Evolutionary conservation across 2,113 vertebrate genomes (phyloP).

Genomic region (Corydoras sp.): DNA sequence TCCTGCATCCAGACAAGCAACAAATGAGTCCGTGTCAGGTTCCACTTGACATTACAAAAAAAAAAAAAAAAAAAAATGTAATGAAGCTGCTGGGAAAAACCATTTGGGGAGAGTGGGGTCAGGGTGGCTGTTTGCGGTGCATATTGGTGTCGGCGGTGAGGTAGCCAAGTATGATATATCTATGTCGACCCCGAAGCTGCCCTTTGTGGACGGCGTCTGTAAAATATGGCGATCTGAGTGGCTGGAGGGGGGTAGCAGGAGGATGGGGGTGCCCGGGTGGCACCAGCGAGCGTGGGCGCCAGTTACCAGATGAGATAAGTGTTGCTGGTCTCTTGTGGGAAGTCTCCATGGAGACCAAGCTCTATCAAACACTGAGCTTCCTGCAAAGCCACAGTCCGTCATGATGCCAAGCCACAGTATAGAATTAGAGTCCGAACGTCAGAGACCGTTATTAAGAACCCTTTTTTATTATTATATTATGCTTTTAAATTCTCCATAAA

Average conservation of each 20-base stretch:
- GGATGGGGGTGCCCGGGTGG: constrained; percentile 20
- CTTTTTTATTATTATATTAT: background rate
- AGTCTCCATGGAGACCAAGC: constrained; percentile 18
- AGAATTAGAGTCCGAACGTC: background rate
- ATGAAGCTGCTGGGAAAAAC: constrained; percentile 12
- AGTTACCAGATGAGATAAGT: constrained; percentile 41
- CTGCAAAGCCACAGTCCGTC: constrained; percentile 1
- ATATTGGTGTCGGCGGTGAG: constrained; percentile 8
- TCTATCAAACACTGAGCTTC: constrained; percentile 27
- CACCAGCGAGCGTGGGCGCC: constrained; percentile 8
- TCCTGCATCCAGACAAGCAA: constrained; percentile 15
- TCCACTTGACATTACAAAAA: constrained; percentile 33
- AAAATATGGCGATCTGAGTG: constrained; percentile 9
- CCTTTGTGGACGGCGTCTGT: constrained; percentile 8
- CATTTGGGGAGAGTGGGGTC: constrained; percentile 20
- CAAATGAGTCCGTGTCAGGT: constrained; percentile 30
- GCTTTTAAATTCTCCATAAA: background rate
- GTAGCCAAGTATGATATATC: constrained; percentile 19
- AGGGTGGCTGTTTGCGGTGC: constrained; percentile 19
- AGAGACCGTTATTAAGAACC: background rate
- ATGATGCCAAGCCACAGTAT: constrained; percentile 19
- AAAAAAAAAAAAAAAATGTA: constrained; percentile 11
- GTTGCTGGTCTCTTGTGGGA: constrained; percentile 23
- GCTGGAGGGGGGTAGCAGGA: background rate
- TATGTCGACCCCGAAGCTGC: background rate